A percentile compares a stretch with the other conserved stretches of the same genome.
These are phyloP conservation scores for Meteorus cinctellus DNA, from an alignment of 2,888 invertebrate genomes.

Conservation along the genomic window DNA sequence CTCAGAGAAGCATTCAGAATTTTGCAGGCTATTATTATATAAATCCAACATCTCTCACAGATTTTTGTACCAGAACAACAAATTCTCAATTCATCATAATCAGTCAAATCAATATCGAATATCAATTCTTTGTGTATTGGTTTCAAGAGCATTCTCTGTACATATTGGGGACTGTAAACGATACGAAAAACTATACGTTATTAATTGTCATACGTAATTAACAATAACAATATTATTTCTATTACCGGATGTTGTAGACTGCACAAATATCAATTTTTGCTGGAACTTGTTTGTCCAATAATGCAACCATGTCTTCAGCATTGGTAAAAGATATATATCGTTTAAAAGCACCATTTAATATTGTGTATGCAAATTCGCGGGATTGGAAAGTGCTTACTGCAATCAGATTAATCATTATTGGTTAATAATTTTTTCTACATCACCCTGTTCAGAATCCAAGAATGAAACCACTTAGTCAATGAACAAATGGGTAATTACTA, in stretches of 20 bases:
- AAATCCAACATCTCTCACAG: conserved; percentile 97
- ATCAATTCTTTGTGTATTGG: conserved; percentile 89
- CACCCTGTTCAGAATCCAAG: not conserved
- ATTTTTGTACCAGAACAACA: conserved; percentile 94
- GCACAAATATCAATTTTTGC: conserved; percentile 98
- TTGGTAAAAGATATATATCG: conserved; percentile 90
- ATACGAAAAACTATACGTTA: not conserved
- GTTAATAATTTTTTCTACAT: not conserved
- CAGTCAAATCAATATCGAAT: conserved; percentile 99
- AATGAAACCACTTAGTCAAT: conserved; percentile 44
- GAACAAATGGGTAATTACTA: conserved; percentile 69
- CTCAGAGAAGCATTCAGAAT: conserved; percentile 89
- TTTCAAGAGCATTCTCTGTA: conserved; percentile 24
- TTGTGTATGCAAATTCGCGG: conserved; percentile 95
- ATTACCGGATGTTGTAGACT: conserved; percentile 82
- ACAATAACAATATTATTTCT: not conserved
- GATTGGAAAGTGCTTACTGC: conserved; percentile 78
- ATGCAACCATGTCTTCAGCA: conserved; percentile 85
- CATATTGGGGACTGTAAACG: not conserved
- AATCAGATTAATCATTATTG: conserved; percentile 37
- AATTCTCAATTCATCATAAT: conserved; percentile 96
- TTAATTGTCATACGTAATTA: not conserved
- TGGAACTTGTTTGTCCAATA: conserved; percentile 87
- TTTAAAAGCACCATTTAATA: conserved; percentile 93
- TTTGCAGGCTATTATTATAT: conserved; percentile 94